Conservation (phyloP, 1,140 invertebrate genomes). For the Brachionus rotundiformis region DNA sequence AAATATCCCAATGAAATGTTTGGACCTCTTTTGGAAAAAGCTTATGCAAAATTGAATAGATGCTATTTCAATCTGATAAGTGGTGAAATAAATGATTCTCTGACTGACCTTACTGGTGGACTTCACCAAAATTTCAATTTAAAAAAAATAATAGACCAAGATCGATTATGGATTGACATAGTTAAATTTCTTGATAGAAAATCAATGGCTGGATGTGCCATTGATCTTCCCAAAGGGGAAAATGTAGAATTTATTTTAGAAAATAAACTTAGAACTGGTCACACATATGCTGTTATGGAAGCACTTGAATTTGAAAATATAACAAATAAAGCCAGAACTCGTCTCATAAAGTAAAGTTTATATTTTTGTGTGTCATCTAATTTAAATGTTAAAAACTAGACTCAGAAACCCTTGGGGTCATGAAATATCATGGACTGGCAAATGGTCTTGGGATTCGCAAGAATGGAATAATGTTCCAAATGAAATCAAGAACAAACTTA, state of each 20-base stretch:
- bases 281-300: constrained; percentile 70
- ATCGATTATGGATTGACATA: neutral
- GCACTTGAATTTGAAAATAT: constrained; percentile 67
- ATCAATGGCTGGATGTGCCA: constrained; percentile 41
- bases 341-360: constrained; percentile 34
- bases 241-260: neutral
- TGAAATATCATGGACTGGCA: constrained; percentile 68
- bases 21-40: constrained; percentile 66
- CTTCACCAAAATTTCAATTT: constrained; percentile 62
- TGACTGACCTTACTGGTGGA: constrained; percentile 61
- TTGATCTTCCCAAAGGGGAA: constrained; percentile 18
- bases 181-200: neutral
- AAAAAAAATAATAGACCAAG: constrained; percentile 54
- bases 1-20: constrained; percentile 65
- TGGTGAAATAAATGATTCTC: constrained; percentile 60
- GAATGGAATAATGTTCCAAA: constrained; percentile 60
- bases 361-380: constrained; percentile 15
- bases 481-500: constrained; percentile 54
- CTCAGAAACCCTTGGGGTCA: constrained; percentile 69
- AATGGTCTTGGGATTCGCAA: constrained; percentile 61
- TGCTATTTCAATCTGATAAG: constrained; percentile 59
- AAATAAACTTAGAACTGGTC: constrained; percentile 53
- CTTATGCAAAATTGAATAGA: constrained; percentile 65
- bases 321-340: neutral
- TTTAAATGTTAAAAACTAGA: constrained; percentile 56